These are phyloP conservation scores for Anhinga rufa DNA, from an alignment of 2,113 vertebrate genomes.

Conservation along the genomic window DNA sequence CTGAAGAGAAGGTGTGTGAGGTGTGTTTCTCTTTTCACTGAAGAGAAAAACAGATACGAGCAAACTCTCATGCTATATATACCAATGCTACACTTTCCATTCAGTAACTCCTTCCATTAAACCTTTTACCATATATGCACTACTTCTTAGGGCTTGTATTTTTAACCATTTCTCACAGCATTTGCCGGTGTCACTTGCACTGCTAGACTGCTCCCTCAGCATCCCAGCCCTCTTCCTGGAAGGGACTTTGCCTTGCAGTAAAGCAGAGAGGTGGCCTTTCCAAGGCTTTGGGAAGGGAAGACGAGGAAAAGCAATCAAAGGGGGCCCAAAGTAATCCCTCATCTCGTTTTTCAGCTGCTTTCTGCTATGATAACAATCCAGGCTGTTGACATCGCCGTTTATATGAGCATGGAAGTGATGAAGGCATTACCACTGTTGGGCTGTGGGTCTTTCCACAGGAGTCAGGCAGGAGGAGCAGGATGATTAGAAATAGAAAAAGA, in stretches of 20 bases:
- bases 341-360: neutral
- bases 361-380: constrained; percentile 18
- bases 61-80: neutral
- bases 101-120: constrained; percentile 50
- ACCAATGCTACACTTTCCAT: constrained; percentile 21
- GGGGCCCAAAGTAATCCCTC: neutral
- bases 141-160: neutral
- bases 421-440: constrained; percentile 51
- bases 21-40: too few relatives aligned
- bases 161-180: constrained; percentile 26
- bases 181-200: neutral
- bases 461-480: constrained; percentile 75
- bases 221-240: neutral
- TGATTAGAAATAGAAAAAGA: constrained; percentile 50
- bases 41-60: constrained; percentile 17
- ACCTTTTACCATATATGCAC: constrained; percentile 50
- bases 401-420: constrained; percentile 39
- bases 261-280: neutral
- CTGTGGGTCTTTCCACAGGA: constrained; percentile 68
- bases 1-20: neutral
- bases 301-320: neutral
- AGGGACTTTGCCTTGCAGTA: neutral
- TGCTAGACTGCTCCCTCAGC: neutral
- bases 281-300: neutral
- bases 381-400: constrained; percentile 27